Base-by-base conservation (phyloP, 2,888 invertebrate species). In the Nipponacmea schrenckii region DNA sequence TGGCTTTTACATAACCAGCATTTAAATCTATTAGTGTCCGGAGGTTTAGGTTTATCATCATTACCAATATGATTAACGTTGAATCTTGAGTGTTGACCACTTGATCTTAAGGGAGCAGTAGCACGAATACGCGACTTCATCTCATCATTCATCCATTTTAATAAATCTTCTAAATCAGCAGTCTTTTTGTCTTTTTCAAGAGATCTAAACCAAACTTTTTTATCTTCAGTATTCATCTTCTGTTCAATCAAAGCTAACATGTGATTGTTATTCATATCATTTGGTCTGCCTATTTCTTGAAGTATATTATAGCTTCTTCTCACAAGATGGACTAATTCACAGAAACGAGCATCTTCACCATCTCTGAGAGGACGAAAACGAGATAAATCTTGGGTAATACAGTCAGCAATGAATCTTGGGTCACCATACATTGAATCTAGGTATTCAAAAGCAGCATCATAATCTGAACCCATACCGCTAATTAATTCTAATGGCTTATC, bases 351-450 rank as follows among this genome's bases (percentile, higher is more conserved):
- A 24, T 56, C 20, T 56, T 56, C 56, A 20, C 20, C 56, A 56
- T 56, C 56, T 56, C 56, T n/a, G 8, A 56, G 56, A 0, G 56
- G 56, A 56, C 56, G 20, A 14, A 56, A 56, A 56, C 56, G 24
- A 12, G n/a, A 20, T 56, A 56, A 24, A 56, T 56, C 56, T 56
- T 24, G 56, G n/a, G 56, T 56, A 20, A 56, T 56, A 24, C 10
- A 24, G 20, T 56, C 56, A 24, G 56, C 12, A 20, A 56, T 56
- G 8, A 56, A 56, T 56, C 56, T 56, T 24, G 56, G 56, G 20
- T 56, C 56, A 20, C 24, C 56, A 56, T 56, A 56, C n/a, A 56
- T 56, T 24, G 56, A 56, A 20, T 56, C 56, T 24, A 56, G 56
- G 3, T 56, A 56, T 56, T 56, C 56, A 56, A 56, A 20, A 10